A percentile compares a stretch with the other conserved stretches of the same genome.
These are phyloP conservation scores for Numida meleagris DNA, from an alignment of 2,113 vertebrate species.

Conservation along the genomic window DNA sequence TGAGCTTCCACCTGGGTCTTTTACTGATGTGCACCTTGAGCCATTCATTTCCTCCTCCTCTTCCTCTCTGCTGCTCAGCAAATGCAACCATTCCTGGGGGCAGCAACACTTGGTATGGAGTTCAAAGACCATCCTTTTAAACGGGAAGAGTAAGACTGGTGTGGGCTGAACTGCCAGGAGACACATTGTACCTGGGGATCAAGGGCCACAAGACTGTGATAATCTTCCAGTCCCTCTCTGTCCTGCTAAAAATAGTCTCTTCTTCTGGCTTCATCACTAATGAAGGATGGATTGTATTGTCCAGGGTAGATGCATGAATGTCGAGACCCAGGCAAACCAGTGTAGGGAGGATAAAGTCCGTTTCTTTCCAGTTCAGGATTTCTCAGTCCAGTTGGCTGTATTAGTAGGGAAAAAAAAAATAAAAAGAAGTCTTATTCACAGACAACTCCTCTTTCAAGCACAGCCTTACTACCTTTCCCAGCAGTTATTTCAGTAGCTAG, in stretches of 20 bases:
- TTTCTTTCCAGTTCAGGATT: conserved; percentile 95
- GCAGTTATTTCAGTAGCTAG: background rate
- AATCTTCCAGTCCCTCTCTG: conserved; percentile 2
- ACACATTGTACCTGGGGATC: conserved; percentile 26
- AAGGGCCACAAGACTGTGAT: conserved; percentile 3
- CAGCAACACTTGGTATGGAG: background rate
- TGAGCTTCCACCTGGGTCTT: conserved; percentile 16
- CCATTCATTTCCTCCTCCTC: background rate
- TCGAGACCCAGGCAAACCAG: conserved; percentile 92
- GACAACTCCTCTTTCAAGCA: conserved; percentile 1
- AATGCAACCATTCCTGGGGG: background rate
- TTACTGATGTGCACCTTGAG: background rate
- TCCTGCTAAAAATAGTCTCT: conserved; percentile 92
- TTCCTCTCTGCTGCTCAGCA: conserved; percentile 8
- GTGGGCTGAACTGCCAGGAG: background rate
- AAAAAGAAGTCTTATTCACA: conserved; percentile 25
- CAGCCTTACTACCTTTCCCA: background rate
- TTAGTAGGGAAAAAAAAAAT: conserved; percentile 31
- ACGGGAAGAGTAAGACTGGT: conserved; percentile 26
- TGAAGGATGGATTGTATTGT: conserved; percentile 96
- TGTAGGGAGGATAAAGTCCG: conserved; percentile 90
- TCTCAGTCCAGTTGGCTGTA: conserved; percentile 83
- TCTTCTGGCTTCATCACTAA: conserved; percentile 93
- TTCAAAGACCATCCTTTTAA: conserved; percentile 51
- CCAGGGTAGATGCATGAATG: conserved; percentile 98